A percentile compares a stretch with the other conserved stretches of the same genome.
Evolutionary conservation across 2,113 vertebrate species (phyloP).

Genomic region (Erinaceus europaeus): DNA sequence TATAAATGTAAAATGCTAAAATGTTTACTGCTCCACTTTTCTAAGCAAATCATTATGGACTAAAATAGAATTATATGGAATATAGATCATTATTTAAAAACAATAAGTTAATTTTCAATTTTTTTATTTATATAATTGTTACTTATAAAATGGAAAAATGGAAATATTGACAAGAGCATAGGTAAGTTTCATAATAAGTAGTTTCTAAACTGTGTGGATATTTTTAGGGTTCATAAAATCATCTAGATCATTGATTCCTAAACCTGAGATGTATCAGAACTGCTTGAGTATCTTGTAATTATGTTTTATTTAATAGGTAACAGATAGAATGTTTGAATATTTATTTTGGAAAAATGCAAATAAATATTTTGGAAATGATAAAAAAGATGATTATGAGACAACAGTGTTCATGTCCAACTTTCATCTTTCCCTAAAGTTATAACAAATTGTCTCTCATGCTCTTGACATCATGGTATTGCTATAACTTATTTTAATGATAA

Average conservation of each 20-base stretch:
- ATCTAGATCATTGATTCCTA: neutral
- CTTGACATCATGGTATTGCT: neutral
- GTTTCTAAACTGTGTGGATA: no score
- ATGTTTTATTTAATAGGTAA: neutral
- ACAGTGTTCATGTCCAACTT: neutral
- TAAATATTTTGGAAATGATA: neutral
- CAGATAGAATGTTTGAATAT: neutral
- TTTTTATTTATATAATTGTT: no score
- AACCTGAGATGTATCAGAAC: neutral
- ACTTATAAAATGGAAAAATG: no score
- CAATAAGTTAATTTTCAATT: neutral
- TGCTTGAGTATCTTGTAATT: neutral
- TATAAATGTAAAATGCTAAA: neutral
- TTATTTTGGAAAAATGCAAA: neutral
- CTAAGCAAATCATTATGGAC: neutral
- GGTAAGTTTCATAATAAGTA: no score
- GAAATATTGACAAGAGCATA: no score
- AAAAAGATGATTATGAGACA: neutral
- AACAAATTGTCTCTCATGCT: neutral
- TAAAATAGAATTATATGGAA: neutral
- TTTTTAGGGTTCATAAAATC: neutral
- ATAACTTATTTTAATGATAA: neutral
- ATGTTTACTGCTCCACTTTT: neutral
- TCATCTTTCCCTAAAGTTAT: neutral
- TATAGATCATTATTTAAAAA: neutral